A percentile compares a stretch with the other conserved stretches of the same genome.
These are phyloP conservation scores for Talpa occidentalis DNA, from an alignment of 2,113 vertebrate species.

Conservation along the genomic window DNA sequence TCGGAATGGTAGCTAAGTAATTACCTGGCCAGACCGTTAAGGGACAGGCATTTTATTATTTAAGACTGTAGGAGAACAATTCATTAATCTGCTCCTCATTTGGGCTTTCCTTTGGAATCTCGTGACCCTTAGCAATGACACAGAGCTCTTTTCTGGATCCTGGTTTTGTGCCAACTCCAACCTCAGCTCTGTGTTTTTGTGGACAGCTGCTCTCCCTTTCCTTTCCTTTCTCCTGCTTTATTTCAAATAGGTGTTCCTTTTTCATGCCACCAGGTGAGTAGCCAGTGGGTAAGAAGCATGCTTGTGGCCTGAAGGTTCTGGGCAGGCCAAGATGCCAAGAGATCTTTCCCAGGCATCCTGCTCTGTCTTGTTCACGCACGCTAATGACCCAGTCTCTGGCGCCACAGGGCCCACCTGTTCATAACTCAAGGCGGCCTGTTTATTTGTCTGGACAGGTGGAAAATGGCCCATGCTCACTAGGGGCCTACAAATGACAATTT, in stretches of 20 bases:
- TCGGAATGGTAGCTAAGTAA: conserved; percentile 21
- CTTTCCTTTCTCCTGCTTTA: not conserved
- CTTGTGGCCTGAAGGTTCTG: not conserved
- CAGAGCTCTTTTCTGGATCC: not conserved
- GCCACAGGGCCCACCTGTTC: conserved; percentile 34
- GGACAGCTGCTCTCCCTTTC: not conserved
- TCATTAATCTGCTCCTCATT: not conserved
- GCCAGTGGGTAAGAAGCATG: not conserved
- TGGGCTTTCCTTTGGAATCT: not conserved
- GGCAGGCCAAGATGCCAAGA: not conserved
- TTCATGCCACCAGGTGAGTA: not conserved
- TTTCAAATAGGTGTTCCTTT: not conserved
- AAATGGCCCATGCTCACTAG: conserved; percentile 46
- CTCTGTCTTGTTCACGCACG: not conserved
- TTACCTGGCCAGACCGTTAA: not conserved
- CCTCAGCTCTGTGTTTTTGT: not conserved
- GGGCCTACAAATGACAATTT: conserved; percentile 63
- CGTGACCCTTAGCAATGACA: not conserved
- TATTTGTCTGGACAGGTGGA: conserved; percentile 62
- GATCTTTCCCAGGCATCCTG: not conserved
- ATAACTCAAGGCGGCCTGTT: conserved; percentile 17
- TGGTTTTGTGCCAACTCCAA: not conserved
- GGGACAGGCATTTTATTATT: not conserved
- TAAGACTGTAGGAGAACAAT: not conserved
- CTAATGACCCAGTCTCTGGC: not conserved